phyloP scores from a whole-genome alignment of 2,113 vertebrate genomes.

The Thymallus thymallus region DNA sequence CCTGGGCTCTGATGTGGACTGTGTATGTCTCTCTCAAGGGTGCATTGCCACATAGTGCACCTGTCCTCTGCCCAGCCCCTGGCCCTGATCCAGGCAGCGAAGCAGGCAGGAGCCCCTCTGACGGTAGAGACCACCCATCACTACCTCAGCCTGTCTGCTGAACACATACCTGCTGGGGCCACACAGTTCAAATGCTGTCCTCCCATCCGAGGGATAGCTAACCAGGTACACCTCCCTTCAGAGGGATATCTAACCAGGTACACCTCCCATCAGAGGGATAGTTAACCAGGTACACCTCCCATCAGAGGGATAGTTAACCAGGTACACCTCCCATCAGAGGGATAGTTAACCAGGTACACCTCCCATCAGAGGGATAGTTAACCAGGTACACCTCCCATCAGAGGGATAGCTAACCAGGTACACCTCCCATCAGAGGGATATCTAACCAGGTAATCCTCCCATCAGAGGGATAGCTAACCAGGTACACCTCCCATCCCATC shows the following conservation, averaged over 20 bases:
- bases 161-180: conserved; percentile 74
- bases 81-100: conserved; percentile 71
- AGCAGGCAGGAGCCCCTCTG: conserved; percentile 74
- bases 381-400: conserved; percentile 50
- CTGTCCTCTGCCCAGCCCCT: conserved; percentile 77
- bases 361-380: conserved; percentile 71
- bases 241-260: conserved; percentile 58
- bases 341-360: conserved; percentile 69
- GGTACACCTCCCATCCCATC: too few species aligned
- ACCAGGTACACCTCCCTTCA: conserved; percentile 76
- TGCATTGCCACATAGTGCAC: conserved; percentile 82
- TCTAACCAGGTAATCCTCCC: background rate
- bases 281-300: conserved; percentile 73
- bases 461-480: too few species aligned
- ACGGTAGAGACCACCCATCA: conserved; percentile 83
- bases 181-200: conserved; percentile 85
- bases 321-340: conserved; percentile 76
- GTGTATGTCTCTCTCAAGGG: conserved; percentile 51
- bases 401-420: too few species aligned
- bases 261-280: conserved; percentile 74
- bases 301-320: conserved; percentile 71
- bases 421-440: background rate
- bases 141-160: conserved; percentile 77
- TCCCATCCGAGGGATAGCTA: conserved; percentile 72
- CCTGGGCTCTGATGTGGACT: too few species aligned